These are phyloP conservation scores for Colaptes auratus DNA, from an alignment of 2,113 vertebrate species.

Conservation along the genomic window DNA sequence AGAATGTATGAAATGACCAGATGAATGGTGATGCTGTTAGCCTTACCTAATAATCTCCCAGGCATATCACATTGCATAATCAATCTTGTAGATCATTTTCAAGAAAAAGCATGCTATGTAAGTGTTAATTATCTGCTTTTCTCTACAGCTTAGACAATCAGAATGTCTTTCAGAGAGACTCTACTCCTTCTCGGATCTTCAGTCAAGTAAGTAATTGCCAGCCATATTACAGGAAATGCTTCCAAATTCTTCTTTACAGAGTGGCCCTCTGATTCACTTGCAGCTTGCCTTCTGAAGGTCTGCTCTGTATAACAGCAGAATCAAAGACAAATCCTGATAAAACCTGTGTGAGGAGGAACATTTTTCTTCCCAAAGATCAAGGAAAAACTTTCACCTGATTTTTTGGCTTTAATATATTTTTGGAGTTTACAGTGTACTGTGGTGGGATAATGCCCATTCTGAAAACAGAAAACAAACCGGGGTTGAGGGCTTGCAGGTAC, in stretches of 20 bases:
- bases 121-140: conserved; percentile 21
- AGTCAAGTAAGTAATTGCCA: conserved; percentile 87
- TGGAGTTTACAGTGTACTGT: background rate
- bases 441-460: too few relatives aligned
- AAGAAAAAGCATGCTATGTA: background rate
- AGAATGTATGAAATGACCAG: background rate
- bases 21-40: background rate
- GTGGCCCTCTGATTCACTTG: background rate
- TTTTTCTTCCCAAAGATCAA: background rate
- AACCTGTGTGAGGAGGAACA: background rate
- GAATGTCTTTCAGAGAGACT: conserved; percentile 79
- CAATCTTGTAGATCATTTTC: background rate
- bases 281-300: background rate
- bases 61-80: background rate
- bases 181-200: conserved; percentile 86
- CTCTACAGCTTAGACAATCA: conserved; percentile 79
- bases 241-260: background rate
- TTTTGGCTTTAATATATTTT: background rate
- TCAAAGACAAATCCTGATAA: background rate
- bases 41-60: background rate
- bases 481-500: too few relatives aligned
- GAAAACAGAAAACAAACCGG: too few relatives aligned
- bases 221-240: background rate
- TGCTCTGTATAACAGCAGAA: background rate
- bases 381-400: background rate